Evolutionary conservation across 1,140 invertebrate species (phyloP).

Genomic region (Meteorus sp.): DNA sequence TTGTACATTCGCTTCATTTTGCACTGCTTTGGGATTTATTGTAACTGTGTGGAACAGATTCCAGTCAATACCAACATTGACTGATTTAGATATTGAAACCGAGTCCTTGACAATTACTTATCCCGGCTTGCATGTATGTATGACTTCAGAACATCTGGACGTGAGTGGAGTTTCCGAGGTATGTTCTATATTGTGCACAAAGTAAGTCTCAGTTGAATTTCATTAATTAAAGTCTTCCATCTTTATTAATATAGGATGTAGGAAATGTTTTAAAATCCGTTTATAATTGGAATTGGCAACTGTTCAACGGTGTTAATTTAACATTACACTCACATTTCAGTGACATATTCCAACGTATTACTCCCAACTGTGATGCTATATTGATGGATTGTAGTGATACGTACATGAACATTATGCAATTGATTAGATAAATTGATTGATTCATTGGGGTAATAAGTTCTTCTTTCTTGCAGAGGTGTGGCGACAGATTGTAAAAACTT

Average conservation of each 20-base stretch:
- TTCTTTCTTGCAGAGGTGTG: constrained; percentile 5
- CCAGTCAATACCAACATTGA: constrained; percentile 79
- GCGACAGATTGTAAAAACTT: constrained; percentile 11
- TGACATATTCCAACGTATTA: constrained; percentile 12
- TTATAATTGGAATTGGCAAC: constrained; percentile 32
- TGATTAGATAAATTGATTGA: neutral
- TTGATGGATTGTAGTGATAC: neutral
- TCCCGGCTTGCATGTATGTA: constrained; percentile 33
- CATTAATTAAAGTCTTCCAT: neutral
- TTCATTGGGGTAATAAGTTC: constrained; percentile 8
- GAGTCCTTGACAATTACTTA: constrained; percentile 24
- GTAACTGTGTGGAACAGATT: constrained; percentile 76
- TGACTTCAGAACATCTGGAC: constrained; percentile 14
- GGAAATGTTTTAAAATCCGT: constrained; percentile 9
- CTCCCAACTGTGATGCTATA: constrained; percentile 21
- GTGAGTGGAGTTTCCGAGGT: constrained; percentile 4
- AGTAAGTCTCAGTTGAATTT: no score
- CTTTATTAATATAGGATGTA: neutral
- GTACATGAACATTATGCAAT: no score
- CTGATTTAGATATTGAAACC: constrained; percentile 54
- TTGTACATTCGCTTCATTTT: constrained; percentile 66
- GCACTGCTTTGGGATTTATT: constrained; percentile 71
- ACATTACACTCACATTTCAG: neutral
- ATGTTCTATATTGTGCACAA: neutral
- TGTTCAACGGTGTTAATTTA: neutral